Evolutionary conservation across 2,888 invertebrate genomes (phyloP).

Genomic region (Zaprionus obscuricornis): DNA sequence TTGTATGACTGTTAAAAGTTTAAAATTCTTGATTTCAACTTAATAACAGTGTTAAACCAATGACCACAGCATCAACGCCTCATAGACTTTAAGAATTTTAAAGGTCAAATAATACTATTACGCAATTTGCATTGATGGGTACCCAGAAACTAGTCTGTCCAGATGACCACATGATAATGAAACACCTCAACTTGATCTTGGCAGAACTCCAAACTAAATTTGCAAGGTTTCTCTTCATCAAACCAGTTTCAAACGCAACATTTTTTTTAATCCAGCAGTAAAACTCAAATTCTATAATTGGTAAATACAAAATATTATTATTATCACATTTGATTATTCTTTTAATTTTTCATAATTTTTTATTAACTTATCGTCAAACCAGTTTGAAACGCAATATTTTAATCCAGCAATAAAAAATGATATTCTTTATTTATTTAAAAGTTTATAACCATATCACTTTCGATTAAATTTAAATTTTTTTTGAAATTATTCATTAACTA

Average conservation of each 20-base stretch:
- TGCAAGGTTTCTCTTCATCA: conserved; percentile 22
- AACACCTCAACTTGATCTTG: conserved; percentile 56
- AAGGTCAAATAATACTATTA: conserved; percentile 50
- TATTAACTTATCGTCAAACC: no score
- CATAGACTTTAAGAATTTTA: conserved; percentile 11
- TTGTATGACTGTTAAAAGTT: no score
- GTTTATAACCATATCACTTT: no score
- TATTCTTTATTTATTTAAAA: conserved; percentile 9
- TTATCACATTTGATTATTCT: background rate
- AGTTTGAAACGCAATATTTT: background rate
- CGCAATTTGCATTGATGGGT: no score
- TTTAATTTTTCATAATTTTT: background rate
- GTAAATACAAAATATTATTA: no score
- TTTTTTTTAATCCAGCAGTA: conserved; percentile 14
- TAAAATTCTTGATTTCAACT: background rate
- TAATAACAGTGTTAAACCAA: background rate
- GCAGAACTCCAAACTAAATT: conserved; percentile 21
- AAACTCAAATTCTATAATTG: no score
- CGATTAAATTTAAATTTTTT: no score
- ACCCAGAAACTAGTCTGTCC: conserved; percentile 50
- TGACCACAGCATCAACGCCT: background rate
- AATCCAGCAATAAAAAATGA: background rate
- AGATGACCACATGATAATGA: conserved; percentile 52
- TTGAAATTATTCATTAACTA: conserved; percentile 5
- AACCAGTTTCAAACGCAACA: conserved; percentile 54